phyloP scores from a whole-genome alignment of 2,888 invertebrate genomes.

The Drosophila gaucha region DNA sequence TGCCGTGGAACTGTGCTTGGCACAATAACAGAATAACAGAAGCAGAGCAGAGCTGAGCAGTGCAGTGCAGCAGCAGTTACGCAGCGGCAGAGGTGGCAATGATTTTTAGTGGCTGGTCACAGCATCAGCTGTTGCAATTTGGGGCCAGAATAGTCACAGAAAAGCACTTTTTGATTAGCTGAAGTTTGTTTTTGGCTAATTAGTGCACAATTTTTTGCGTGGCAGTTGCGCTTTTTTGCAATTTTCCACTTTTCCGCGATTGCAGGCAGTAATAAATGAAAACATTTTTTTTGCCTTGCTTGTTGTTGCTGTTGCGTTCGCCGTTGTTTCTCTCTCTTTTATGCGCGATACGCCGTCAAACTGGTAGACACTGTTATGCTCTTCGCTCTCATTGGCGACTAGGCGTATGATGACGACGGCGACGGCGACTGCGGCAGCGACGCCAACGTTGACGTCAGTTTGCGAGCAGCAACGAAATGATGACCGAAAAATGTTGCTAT shows the following conservation, averaged over 20 bases:
- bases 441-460: conserved; percentile 65
- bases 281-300: conserved; percentile 73
- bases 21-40: conserved; percentile 53
- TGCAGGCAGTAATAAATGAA: conserved; percentile 71
- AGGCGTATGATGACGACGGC: conserved; percentile 52
- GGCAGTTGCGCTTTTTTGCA: conserved; percentile 45
- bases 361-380: conserved; percentile 73
- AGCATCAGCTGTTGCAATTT: conserved; percentile 79
- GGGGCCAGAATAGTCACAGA: conserved; percentile 48
- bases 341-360: conserved; percentile 47
- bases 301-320: conserved; percentile 67
- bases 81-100: conserved; percentile 41
- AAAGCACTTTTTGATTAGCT: conserved; percentile 47
- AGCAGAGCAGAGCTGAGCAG: conserved; percentile 52
- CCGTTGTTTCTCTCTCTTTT: conserved; percentile 70
- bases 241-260: conserved; percentile 57
- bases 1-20: conserved; percentile 45
- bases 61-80: conserved; percentile 41
- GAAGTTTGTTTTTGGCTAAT: conserved; percentile 33
- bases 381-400: conserved; percentile 68
- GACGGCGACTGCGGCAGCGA: conserved; percentile 58
- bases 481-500: conserved; percentile 69
- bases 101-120: conserved; percentile 43
- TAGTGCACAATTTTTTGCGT: conserved; percentile 57
- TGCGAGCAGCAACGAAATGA: conserved; percentile 53